Evolutionary conservation across 64 coral and sea anemone genomes (phyloP).

Genomic region (Acropora yongei): DNA sequence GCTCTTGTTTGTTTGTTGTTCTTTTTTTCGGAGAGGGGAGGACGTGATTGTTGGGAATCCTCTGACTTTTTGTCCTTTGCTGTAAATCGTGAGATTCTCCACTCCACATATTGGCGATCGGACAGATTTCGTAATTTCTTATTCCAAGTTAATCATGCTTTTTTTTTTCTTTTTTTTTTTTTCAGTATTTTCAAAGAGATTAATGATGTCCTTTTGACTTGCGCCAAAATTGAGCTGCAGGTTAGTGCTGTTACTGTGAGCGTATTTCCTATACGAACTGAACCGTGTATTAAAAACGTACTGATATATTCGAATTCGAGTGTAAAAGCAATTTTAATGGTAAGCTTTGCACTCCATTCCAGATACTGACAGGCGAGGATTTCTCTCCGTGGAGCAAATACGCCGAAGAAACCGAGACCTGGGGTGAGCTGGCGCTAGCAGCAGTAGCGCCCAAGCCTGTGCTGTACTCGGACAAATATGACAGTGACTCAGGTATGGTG

Average conservation of each 20-base stretch:
- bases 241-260: background rate
- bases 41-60: no score
- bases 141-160: background rate
- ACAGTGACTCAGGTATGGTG: slow-evolving; percentile 14
- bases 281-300: no score
- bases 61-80: no score
- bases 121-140: no score
- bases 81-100: no score
- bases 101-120: no score
- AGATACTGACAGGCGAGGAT: slow-evolving; percentile 67
- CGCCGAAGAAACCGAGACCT: slow-evolving; percentile 88
- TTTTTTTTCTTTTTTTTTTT: no score
- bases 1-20: no score
- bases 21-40: no score
- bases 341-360: background rate
- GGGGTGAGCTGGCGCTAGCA: slow-evolving; percentile 81
- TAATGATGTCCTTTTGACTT: slow-evolving; percentile 33
- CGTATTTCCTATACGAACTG: no score
- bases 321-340: background rate
- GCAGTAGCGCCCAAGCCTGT: slow-evolving; percentile 45
- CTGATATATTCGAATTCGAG: no score
- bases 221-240: slow-evolving; percentile 34
- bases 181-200: slow-evolving; percentile 60
- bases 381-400: slow-evolving; percentile 96
- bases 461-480: slow-evolving; percentile 29